Base-by-base conservation (phyloP, 2,888 invertebrate genomes). In the Dysmachus trigonus region DNA sequence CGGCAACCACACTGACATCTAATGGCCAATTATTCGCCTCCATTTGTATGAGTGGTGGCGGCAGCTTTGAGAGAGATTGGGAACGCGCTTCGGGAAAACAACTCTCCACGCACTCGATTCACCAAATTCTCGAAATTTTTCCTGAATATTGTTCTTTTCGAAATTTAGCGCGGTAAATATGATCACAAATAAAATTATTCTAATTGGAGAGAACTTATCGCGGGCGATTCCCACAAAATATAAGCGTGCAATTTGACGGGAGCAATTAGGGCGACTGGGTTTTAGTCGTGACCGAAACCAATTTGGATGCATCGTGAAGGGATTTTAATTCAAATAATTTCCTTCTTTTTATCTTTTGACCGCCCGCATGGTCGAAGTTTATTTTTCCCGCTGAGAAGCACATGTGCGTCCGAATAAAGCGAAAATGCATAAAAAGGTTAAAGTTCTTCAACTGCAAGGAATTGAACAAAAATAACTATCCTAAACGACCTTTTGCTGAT, bases 1-100 rank as follows among this genome's bases (percentile, higher is more conserved):
- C 87, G 88, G 88, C 88, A 87, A 89, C 88, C 85, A 88, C 88
- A 89, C 86, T 86, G 87, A 87, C 87, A 87, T 87, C 86, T 85
- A 86, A 86, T 87, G 86, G 86, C 86, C 85, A 71, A 83, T 85
- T 76, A 22, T 38, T 62, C 85, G 38, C 53, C 31, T 30, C 47
- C 30, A 76, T 31, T 51, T 47, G 72, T 47, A 27, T n/a, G 53
- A 82, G 30, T 31, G 27, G n/a, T 6, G 15, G 3, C 30, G 5
- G 10, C 27, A 35, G 13, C 77, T 47, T 77, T 47, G 13, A 10
- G 10, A 38, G n/a, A n/a, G 22, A 38, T 76, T 76, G 18, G 76
- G 38, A 2, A 62, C 2, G 13, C 27, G 22, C 62, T 47, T 3
- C 6, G 2, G 3, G 7, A 62, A 8, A 62, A 62, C 27, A 62